Percentiles rank a stretch among this genome's conserved stretches.
phyloP scores from a whole-genome alignment of 2,888 invertebrate genomes.

The Limnephilus marmoratus region DNA sequence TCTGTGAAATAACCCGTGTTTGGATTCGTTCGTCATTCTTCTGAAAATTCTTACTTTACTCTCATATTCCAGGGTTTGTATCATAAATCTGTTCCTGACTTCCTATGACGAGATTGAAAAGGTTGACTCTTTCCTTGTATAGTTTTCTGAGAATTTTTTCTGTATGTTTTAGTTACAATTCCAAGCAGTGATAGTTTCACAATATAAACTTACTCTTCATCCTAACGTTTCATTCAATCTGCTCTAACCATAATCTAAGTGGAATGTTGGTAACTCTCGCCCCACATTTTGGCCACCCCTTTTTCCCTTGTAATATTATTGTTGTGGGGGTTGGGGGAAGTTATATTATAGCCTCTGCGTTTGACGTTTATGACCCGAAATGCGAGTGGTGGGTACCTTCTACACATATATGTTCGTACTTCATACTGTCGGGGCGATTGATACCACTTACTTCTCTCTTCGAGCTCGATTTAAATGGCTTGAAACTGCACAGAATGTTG shows the following conservation, averaged over 20 bases:
- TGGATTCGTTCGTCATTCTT: too few relatives aligned
- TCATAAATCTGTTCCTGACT: too few relatives aligned
- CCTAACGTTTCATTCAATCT: not conserved
- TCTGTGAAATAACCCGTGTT: too few relatives aligned
- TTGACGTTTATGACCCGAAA: slow-evolving; percentile 37
- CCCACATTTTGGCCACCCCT: not conserved
- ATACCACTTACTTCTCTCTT: not conserved
- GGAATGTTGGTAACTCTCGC: not conserved
- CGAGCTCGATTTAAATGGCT: not conserved
- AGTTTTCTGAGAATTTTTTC: not conserved
- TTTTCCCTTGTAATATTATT: not conserved
- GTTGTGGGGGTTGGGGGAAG: not conserved
- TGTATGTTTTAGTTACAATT: not conserved
- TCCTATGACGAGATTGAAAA: not conserved
- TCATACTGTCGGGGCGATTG: not conserved
- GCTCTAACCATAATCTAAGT: not conserved
- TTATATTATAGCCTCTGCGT: slow-evolving; percentile 13
- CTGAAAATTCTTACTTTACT: too few relatives aligned
- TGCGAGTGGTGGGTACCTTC: not conserved
- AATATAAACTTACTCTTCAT: not conserved
- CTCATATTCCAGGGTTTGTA: too few relatives aligned
- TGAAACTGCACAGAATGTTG: not conserved
- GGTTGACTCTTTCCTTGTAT: not conserved
- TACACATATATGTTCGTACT: not conserved
- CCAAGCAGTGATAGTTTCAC: not conserved